Evolutionary conservation across 92 coral and sea anemone genomes (phyloP).

Genomic region (Palythoa caribaeorum): DNA sequence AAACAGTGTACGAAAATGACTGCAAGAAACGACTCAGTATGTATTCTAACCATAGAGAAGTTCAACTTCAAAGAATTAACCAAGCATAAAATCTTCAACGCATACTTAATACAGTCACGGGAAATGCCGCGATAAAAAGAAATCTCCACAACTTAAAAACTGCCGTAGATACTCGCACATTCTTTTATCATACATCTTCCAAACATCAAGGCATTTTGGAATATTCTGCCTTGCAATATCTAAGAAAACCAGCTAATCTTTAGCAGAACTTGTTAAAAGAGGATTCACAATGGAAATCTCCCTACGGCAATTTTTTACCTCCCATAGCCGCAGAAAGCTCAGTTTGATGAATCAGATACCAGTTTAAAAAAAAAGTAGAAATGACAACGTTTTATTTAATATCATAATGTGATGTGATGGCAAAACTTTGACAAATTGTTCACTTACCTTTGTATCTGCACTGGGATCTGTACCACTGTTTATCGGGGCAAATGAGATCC

Average conservation of each 20-base stretch:
- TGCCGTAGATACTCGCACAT: background rate
- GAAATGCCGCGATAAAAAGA: background rate
- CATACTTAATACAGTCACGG: background rate
- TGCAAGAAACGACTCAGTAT: too few species aligned
- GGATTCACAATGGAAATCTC: background rate
- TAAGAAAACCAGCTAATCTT: background rate
- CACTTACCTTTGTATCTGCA: slow-evolving; percentile 33
- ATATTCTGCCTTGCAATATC: background rate
- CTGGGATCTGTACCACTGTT: slow-evolving; percentile 31
- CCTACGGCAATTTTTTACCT: background rate
- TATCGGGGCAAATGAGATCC: background rate
- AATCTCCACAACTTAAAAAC: background rate
- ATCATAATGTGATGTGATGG: background rate
- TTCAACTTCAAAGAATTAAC: background rate
- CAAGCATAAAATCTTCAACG: slow-evolving; percentile 4
- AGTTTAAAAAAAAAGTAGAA: too few species aligned
- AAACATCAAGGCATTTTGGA: background rate
- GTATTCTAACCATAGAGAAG: too few species aligned
- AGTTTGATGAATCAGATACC: background rate
- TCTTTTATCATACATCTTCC: background rate
- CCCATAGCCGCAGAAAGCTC: background rate
- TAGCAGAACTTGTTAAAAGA: background rate
- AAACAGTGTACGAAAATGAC: too few species aligned
- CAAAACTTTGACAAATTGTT: background rate
- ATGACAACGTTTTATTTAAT: too few species aligned